Evolutionary conservation across 2,797 vertebrate genomes (phyloP).

Genomic region (Hapalemur alaotrensis): DNA sequence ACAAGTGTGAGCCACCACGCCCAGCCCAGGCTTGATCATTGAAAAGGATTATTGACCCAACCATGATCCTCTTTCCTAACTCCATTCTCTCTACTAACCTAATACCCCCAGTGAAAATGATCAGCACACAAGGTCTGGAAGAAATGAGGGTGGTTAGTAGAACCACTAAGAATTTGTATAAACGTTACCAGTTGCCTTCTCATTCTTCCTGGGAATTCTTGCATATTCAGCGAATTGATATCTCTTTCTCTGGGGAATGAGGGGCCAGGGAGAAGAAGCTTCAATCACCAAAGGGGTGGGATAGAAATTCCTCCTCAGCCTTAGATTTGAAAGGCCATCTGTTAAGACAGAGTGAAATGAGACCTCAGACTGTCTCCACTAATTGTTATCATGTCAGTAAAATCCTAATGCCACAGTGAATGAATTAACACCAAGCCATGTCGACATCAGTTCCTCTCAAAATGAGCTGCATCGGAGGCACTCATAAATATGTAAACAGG

Average conservation of each 20-base stretch:
- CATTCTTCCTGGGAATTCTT: background rate
- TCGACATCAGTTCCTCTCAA: background rate
- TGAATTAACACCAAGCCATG: background rate
- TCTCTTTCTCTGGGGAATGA: background rate
- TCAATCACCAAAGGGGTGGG: background rate
- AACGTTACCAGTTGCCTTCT: background rate
- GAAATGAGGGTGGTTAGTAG: background rate
- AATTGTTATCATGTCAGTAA: background rate
- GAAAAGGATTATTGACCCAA: background rate
- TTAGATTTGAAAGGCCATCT: background rate
- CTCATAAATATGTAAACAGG: slow-evolving; percentile 3
- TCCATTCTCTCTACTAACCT: too few relatives aligned
- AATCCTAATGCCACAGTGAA: background rate
- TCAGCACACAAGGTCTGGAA: background rate
- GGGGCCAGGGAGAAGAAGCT: background rate
- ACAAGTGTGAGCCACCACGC: background rate
- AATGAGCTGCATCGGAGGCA: background rate
- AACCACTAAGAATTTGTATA: background rate
- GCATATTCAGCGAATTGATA: background rate
- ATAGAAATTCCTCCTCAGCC: background rate
- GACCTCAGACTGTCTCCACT: background rate
- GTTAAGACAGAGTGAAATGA: background rate
- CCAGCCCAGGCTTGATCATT: background rate
- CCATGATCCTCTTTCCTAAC: background rate
- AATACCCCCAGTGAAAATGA: background rate